Conservation (phyloP, 2,888 invertebrate species). For the Eurytoma californica region DNA sequence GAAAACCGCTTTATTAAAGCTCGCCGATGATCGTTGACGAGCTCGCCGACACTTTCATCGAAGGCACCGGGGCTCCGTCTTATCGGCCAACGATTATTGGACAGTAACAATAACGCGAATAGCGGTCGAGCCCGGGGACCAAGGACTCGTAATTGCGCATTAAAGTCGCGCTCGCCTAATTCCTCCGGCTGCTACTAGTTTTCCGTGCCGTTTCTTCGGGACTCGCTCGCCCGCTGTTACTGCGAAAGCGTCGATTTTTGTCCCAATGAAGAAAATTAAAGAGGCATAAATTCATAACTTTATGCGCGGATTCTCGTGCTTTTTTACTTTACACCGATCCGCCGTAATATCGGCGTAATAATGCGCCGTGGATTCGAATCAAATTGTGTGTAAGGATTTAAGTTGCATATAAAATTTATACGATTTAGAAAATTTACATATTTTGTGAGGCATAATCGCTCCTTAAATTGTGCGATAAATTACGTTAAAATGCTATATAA, state of each 20-base stretch:
- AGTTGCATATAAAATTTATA: neutral
- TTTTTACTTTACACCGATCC: too few relatives aligned
- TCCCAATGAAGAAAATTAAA: conserved; percentile 11
- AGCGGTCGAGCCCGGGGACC: neutral
- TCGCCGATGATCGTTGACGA: conserved; percentile 44
- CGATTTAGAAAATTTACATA: neutral
- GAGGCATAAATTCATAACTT: neutral
- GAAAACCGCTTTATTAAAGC: conserved; percentile 34
- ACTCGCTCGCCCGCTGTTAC: neutral
- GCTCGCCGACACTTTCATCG: conserved; percentile 43
- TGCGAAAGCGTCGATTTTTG: conserved; percentile 11
- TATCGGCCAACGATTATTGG: conserved; percentile 47
- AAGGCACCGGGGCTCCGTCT: conserved; percentile 4
- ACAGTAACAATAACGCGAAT: conserved; percentile 39
- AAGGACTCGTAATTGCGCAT: conserved; percentile 4
- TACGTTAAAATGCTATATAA: too few relatives aligned
- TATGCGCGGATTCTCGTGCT: neutral
- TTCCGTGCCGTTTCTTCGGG: neutral
- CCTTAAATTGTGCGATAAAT: too few relatives aligned
- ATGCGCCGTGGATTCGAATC: neutral
- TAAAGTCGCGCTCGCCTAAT: conserved; percentile 25
- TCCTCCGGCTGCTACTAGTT: conserved; percentile 26
- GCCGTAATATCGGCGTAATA: too few relatives aligned
- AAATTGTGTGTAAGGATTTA: neutral
- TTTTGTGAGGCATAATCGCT: too few relatives aligned